Base-by-base conservation (phyloP, 2,797 vertebrate species). In the Sebastes vulpes region DNA sequence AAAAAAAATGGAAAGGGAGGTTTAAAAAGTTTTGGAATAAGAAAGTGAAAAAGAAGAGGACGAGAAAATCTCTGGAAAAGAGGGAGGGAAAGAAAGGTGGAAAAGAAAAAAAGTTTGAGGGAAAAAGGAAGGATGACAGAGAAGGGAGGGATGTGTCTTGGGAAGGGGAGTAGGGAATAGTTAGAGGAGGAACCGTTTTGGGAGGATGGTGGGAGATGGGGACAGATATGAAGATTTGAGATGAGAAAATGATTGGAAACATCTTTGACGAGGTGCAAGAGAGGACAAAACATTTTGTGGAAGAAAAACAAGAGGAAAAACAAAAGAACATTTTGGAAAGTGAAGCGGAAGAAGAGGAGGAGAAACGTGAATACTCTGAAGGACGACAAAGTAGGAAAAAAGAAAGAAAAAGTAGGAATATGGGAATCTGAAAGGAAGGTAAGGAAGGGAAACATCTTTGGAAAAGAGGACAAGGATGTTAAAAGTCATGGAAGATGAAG, bases 351-450 rank as follows among this genome's bases (percentile, higher is more conserved):
- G 46, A 20, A 50, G 46, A 50, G 8, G 46, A n/a, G 46, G 7
- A n/a, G 46, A 48, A n/a, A 9, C 1, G 46, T 18, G 46, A 3
- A 18, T 0, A 48, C 14, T 48, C 0, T 48, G 16, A 18, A 0
- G 46, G 14, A 42, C 3, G 38, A 42, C 38, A 42, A 42, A 42
- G 38, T 42, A 48, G 46, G 46, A 48, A n/a, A 48, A 48, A 48
- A 18, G 7, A 48, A 48, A 20, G 46, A n/a, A 50, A 50, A 50
- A 20, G 8, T 38, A 38, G 42, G 42, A 46, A 18, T 46, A 46
- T 46, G 42, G 16, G 6, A 18, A 48, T 48, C 12, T 65, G 14
- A 31, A 0, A n/a, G 12, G 14, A 35, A 1, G 14, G 10, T 38
- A 67, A 10, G 0, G 12, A 11, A 48, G 4, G 26, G 50, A 42